These are phyloP conservation scores for Ophioninae sp. DNA, from an alignment of 2,888 invertebrate species.

Conservation along the genomic window DNA sequence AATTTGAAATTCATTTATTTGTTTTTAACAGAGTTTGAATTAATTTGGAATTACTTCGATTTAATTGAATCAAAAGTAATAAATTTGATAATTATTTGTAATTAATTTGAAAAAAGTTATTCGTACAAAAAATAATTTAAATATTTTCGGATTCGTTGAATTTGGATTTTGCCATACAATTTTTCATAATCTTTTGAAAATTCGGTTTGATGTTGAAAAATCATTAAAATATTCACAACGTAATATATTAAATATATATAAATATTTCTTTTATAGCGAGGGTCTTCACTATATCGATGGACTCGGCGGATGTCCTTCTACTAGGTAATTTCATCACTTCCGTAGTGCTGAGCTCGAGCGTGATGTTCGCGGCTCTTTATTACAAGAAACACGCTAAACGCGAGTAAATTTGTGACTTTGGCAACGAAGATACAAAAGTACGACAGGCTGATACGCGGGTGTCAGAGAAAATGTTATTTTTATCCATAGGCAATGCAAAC, in stretches of 20 bases:
- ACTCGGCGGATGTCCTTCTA: slow-evolving; percentile 88
- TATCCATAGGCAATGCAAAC: not conserved
- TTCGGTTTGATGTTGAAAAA: slow-evolving; percentile 1
- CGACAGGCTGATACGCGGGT: not conserved
- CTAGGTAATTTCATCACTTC: slow-evolving; percentile 89
- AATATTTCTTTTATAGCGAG: slow-evolving; percentile 83
- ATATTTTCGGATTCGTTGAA: not conserved
- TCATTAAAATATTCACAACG: not conserved
- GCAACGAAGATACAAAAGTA: not conserved
- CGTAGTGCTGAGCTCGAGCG: slow-evolving; percentile 86
- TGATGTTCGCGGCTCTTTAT: slow-evolving; percentile 87
- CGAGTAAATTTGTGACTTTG: slow-evolving; percentile 64
- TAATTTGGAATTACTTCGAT: too few relatives aligned
- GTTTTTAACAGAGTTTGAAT: too few relatives aligned
- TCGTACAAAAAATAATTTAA: not conserved
- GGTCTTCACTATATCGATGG: slow-evolving; percentile 90
- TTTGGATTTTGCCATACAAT: not conserved
- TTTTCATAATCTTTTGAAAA: not conserved
- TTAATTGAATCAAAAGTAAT: too few relatives aligned
- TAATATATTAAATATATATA: not conserved
- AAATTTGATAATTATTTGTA: too few relatives aligned
- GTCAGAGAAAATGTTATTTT: not conserved
- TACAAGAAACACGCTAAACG: slow-evolving; percentile 82
- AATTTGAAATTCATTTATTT: too few relatives aligned
- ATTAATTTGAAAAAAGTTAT: too few relatives aligned